Evolutionary conservation across 2,797 vertebrate species (phyloP).

Genomic region (Pseudomugil tenellus): DNA sequence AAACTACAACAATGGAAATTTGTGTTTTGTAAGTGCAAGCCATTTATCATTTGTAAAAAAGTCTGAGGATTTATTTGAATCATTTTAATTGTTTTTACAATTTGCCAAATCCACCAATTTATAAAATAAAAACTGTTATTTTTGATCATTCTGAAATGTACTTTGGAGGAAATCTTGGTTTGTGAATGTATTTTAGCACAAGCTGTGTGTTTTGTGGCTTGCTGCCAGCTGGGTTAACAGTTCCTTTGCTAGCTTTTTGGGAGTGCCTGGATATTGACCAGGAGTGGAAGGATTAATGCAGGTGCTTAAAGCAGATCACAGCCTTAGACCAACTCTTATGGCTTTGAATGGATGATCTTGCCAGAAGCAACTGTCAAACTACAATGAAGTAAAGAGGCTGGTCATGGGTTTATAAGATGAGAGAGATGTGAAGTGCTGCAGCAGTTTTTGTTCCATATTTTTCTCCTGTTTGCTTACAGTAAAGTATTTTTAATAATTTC

Average conservation of each 20-base stretch:
- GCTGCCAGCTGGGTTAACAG: slow-evolving; percentile 27
- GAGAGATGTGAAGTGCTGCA: not conserved
- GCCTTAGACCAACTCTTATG: slow-evolving; percentile 30
- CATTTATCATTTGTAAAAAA: not conserved
- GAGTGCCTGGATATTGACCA: slow-evolving; percentile 51
- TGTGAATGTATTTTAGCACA: slow-evolving; percentile 26
- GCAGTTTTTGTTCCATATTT: not conserved
- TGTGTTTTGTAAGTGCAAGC: too few species aligned
- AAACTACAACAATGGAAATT: too few species aligned
- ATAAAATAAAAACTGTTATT: not conserved
- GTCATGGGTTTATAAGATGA: slow-evolving; percentile 15
- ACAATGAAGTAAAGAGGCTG: slow-evolving; percentile 21
- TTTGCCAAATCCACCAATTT: not conserved
- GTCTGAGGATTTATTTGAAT: too few species aligned
- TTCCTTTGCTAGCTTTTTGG: slow-evolving; percentile 37
- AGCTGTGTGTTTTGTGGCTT: slow-evolving; percentile 20
- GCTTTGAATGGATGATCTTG: slow-evolving; percentile 40
- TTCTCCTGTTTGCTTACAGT: not conserved
- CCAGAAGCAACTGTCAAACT: slow-evolving; percentile 18
- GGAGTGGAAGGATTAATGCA: slow-evolving; percentile 54
- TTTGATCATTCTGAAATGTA: not conserved
- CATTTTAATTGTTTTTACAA: too few species aligned
- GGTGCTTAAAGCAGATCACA: slow-evolving; percentile 51
- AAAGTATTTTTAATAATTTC: not conserved
- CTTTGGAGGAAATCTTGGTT: not conserved